phyloP scores from a whole-genome alignment of 2,797 vertebrate genomes.

The Sebastes melanostomus region DNA sequence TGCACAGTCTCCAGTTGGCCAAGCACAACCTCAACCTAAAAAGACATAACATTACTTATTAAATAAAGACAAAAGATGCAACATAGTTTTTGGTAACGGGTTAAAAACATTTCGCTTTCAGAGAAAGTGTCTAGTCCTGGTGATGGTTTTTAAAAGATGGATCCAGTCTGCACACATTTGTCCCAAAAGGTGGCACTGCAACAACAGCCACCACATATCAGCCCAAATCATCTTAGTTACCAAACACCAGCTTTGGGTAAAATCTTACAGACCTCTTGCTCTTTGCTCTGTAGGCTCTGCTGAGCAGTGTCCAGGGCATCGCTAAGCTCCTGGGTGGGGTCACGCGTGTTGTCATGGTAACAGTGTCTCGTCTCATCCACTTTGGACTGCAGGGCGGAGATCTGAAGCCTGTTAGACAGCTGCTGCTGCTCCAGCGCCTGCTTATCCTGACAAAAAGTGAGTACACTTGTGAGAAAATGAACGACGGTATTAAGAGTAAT shows the following conservation, averaged over 20 bases:
- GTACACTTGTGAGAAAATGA: not conserved
- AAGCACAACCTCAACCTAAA: constrained; percentile 82
- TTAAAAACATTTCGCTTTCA: not conserved
- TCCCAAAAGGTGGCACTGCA: constrained; percentile 34
- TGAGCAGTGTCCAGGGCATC: constrained; percentile 81
- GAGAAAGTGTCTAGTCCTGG: no score
- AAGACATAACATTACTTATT: constrained; percentile 6
- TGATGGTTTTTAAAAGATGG: not conserved
- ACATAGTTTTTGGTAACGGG: not conserved
- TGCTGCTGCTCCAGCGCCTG: constrained; percentile 90
- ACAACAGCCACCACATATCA: not conserved
- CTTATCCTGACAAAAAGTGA: constrained; percentile 83
- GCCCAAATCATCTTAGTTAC: not conserved
- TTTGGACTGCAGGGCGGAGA: constrained; percentile 89
- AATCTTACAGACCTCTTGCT: constrained; percentile 82
- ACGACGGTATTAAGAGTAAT: not conserved
- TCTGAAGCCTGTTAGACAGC: constrained; percentile 86
- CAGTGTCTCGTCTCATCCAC: constrained; percentile 85
- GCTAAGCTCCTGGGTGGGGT: constrained; percentile 73
- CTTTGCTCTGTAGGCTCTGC: constrained; percentile 78
- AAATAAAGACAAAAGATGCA: not conserved
- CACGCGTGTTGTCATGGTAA: constrained; percentile 68
- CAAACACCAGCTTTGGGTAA: not conserved
- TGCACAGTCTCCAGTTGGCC: constrained; percentile 84
- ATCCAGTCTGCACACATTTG: not conserved